A percentile compares a stretch with the other conserved stretches of the same genome.
These are phyloP conservation scores for Shargacucullia verbasci DNA, from an alignment of 2,888 invertebrate genomes.

Conservation along the genomic window DNA sequence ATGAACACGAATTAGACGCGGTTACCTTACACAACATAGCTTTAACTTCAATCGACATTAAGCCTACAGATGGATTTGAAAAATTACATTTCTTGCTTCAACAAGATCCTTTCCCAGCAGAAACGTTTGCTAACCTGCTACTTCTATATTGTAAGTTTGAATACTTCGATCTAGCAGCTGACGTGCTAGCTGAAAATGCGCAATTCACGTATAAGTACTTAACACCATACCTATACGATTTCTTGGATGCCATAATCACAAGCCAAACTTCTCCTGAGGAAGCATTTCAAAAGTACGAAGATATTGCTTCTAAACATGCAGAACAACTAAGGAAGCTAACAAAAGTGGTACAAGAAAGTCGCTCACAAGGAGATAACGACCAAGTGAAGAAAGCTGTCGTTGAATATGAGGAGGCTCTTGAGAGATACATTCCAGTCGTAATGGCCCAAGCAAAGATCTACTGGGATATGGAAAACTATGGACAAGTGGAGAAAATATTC, in stretches of 20 bases:
- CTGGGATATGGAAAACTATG: conserved; percentile 99
- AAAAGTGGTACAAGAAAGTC: conserved; percentile 97
- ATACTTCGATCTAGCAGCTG: conserved; percentile 99
- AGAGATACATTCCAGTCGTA: conserved; percentile 98
- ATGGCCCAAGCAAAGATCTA: conserved; percentile 99
- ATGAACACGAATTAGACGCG: conserved; percentile 99
- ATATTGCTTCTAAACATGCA: conserved; percentile 96
- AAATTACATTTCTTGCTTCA: conserved; percentile 95
- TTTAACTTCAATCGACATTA: conserved; percentile 95
- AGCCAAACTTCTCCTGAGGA: conserved; percentile 99
- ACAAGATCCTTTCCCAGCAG: conserved; percentile 98
- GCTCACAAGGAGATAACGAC: conserved; percentile 96
- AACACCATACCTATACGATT: conserved; percentile 97
- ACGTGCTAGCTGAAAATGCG: conserved; percentile 98
- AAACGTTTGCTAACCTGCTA: conserved; percentile 98
- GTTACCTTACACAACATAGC: conserved; percentile 99
- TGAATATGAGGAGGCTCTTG: conserved; percentile 96
- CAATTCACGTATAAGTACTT: conserved; percentile 98
- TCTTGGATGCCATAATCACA: conserved; percentile 98
- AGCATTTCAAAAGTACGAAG: conserved; percentile 98
- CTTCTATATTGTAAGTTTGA: conserved; percentile 99
- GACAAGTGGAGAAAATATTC: conserved; percentile 98
- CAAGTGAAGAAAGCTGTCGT: conserved; percentile 96
- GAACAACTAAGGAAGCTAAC: conserved; percentile 97
- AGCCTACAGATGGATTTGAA: conserved; percentile 98